A percentile compares a stretch with the other conserved stretches of the same genome.
These are phyloP conservation scores for Chelonoidis abingdonii DNA, from an alignment of 2,113 vertebrate genomes.

Conservation along the genomic window DNA sequence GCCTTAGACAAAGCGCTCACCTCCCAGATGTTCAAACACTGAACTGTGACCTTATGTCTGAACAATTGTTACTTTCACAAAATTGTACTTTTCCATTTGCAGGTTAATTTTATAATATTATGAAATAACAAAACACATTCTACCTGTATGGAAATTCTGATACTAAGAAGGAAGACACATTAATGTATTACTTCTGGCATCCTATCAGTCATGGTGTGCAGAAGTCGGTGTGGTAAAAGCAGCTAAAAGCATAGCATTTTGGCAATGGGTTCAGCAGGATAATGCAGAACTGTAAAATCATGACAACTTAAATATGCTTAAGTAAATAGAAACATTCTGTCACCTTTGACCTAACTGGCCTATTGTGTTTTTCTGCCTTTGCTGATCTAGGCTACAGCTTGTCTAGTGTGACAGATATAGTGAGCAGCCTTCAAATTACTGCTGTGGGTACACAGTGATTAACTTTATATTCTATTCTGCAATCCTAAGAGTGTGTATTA, in stretches of 20 bases:
- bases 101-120: background rate
- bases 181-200: slow-evolving; percentile 5
- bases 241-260: background rate
- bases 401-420: slow-evolving; percentile 48
- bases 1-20: slow-evolving; percentile 42
- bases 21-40: slow-evolving; percentile 42
- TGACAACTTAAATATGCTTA: slow-evolving; percentile 23
- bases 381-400: slow-evolving; percentile 21
- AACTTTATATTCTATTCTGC: slow-evolving; percentile 57
- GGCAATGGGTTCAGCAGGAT: background rate
- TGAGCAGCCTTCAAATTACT: slow-evolving; percentile 59
- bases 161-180: background rate
- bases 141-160: background rate
- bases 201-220: background rate
- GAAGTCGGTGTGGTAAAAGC: background rate
- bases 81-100: slow-evolving; percentile 12
- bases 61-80: slow-evolving; percentile 27
- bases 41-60: slow-evolving; percentile 29
- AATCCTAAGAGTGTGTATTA: background rate
- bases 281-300: slow-evolving; percentile 3
- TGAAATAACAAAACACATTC: background rate
- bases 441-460: slow-evolving; percentile 50
- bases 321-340: slow-evolving; percentile 38
- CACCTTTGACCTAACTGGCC: background rate
- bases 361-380: slow-evolving; percentile 6